Base-by-base conservation (phyloP, 53 echinoderm and acorn worm genomes). In the Crossaster papposus region DNA sequence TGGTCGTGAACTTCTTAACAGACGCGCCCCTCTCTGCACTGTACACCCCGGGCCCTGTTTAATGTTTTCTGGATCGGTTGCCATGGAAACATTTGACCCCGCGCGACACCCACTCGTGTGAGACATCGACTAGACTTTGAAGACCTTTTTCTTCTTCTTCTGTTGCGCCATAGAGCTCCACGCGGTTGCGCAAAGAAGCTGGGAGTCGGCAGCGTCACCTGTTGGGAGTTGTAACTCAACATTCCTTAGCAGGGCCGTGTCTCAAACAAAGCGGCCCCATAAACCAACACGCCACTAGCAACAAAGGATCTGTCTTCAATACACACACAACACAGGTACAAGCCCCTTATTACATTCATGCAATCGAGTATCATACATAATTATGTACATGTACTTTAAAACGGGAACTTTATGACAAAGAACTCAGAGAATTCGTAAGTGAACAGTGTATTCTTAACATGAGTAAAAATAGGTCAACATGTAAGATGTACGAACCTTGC, bases 201-300 rank as follows among this genome's bases (percentile, higher is more conserved):
- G 13, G 15, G 29, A 76, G 38, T 20, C 13, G 6, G 76, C 32
- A 30, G 44, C 36, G 77, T 87, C 87, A 87, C 77, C 87, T 77
- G 87, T 87, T 87, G 0, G 36, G 36, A 64, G 36, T 76, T 77
- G 33, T 58, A 17, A 87, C 87, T 87, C 87, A 87, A 34, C 87
- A 87, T 87, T 87, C 87, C 76, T 15, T 34, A 77, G 32, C 77
- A 58, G 58, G n/a, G 58, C 58, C 15, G 58, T 20, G 58, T 20
- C 58, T 44, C 9, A 9, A 44, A 58, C 58, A 58, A 77, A 74
- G 77, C 50, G 77, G 58, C 35, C 63, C 33, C 33, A 30, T 30
- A 8, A 87, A 55, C 51, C n/a, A 87, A 87, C 53, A 36, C 29
- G 14, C 13, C 71, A 17, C 15, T n/a, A 58, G 58, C 58, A 20